phyloP scores from a whole-genome alignment of 1,140 invertebrate genomes.

The Calliphora vicina region DNA sequence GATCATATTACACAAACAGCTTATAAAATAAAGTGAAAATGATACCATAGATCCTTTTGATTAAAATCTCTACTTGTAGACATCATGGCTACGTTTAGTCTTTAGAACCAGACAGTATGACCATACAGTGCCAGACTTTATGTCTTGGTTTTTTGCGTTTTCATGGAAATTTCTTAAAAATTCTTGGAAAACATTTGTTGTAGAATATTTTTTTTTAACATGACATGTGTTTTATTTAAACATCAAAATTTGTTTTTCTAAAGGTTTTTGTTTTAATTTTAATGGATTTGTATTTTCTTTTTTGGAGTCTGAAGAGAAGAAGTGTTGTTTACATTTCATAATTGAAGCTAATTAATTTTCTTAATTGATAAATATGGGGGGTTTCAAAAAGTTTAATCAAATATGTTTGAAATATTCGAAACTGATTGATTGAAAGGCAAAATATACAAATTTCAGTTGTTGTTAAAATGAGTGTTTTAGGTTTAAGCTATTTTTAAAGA shows the following conservation, averaged over 20 bases:
- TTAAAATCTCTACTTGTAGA: neutral
- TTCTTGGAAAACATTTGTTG: neutral
- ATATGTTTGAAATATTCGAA: too few relatives aligned
- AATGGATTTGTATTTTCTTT: neutral
- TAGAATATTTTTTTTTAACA: neutral
- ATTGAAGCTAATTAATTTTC: neutral
- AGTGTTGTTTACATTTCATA: neutral
- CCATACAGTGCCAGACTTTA: neutral
- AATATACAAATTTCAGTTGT: too few relatives aligned
- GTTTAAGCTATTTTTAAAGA: too few relatives aligned
- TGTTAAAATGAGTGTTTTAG: too few relatives aligned
- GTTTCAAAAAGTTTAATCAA: neutral
- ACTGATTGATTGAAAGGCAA: too few relatives aligned
- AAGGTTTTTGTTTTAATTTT: neutral
- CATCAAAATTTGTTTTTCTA: neutral
- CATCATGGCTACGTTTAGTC: neutral
- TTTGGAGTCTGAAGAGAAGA: neutral
- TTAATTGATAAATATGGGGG: neutral
- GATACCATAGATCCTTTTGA: slow-evolving; percentile 13
- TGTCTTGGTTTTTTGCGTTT: neutral
- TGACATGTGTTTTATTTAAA: slow-evolving; percentile 10
- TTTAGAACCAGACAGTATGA: neutral
- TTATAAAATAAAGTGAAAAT: neutral
- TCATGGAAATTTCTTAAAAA: slow-evolving; percentile 2
- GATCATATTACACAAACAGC: neutral